Percentiles rank a stretch among this genome's conserved stretches.
phyloP scores from a whole-genome alignment of 1,140 invertebrate genomes.

The Zaprionus vittiger region DNA sequence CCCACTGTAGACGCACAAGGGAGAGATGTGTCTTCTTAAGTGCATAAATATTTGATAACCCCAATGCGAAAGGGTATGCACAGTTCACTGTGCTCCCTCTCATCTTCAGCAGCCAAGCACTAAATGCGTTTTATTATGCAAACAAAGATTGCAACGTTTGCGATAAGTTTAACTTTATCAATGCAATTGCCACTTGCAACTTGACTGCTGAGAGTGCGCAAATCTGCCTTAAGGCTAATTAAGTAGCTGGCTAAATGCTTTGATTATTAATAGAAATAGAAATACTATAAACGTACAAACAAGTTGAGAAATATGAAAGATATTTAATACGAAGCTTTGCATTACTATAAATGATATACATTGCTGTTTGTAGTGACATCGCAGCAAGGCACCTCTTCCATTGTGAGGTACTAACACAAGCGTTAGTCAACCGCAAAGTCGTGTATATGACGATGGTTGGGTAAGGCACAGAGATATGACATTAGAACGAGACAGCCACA shows the following conservation, averaged over 20 bases:
- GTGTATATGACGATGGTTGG: slow-evolving; percentile 39
- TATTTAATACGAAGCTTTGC: background rate
- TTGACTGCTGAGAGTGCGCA: slow-evolving; percentile 19
- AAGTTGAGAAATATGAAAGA: background rate
- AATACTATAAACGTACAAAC: background rate
- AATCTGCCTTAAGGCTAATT: slow-evolving; percentile 28
- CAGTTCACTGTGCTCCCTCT: background rate
- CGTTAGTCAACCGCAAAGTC: slow-evolving; percentile 62
- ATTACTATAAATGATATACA: too few relatives aligned
- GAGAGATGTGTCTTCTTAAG: slow-evolving; percentile 1
- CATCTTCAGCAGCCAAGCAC: background rate
- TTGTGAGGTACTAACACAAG: slow-evolving; percentile 15
- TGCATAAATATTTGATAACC: slow-evolving; percentile 8
- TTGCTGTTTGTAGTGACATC: background rate
- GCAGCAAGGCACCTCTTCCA: background rate
- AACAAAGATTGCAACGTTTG: slow-evolving; percentile 47
- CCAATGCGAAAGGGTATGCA: background rate
- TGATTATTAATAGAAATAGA: background rate
- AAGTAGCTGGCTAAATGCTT: background rate
- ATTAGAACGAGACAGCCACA: slow-evolving; percentile 48
- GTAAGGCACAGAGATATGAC: slow-evolving; percentile 4
- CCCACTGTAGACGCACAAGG: background rate
- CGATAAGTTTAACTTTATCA: slow-evolving; percentile 47
- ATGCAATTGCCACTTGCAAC: slow-evolving; percentile 45
- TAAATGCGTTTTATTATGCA: slow-evolving; percentile 43